phyloP scores from a whole-genome alignment of 2,797 vertebrate genomes.

The Knipowitschia caucasica region DNA sequence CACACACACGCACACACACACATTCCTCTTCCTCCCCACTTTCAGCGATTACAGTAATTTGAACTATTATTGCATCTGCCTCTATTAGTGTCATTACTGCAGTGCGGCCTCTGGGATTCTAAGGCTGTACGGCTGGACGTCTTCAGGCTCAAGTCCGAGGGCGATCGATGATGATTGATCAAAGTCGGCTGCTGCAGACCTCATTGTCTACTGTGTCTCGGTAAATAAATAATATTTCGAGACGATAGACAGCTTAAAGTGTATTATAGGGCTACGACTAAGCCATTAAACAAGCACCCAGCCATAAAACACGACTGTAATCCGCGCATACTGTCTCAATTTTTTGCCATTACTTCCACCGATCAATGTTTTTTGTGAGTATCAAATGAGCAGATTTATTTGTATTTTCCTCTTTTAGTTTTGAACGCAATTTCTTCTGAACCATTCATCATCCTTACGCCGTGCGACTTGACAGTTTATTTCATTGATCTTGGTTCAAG shows the following conservation, averaged over 20 bases:
- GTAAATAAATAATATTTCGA: conserved; percentile 17
- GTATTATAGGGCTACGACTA: not conserved
- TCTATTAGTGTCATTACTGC: conserved; percentile 55
- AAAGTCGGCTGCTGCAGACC: conserved; percentile 27
- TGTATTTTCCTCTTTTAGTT: not conserved
- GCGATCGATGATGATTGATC: conserved; percentile 55
- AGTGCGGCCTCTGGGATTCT: conserved; percentile 42
- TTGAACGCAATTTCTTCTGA: not conserved
- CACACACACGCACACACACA: conserved; percentile 2
- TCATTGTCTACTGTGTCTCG: conserved; percentile 30
- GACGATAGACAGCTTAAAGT: not conserved
- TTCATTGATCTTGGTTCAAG: conserved; percentile 4
- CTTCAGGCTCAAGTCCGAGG: conserved; percentile 45
- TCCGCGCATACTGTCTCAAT: not conserved
- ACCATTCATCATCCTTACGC: conserved; percentile 6
- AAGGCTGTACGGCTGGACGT: conserved; percentile 30
- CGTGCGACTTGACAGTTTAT: not conserved
- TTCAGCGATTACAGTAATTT: conserved; percentile 54
- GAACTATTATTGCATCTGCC: conserved; percentile 44
- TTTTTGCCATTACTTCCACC: not conserved
- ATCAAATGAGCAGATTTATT: not conserved
- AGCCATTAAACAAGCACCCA: not conserved
- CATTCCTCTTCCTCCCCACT: conserved; percentile 27
- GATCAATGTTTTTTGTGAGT: not conserved
- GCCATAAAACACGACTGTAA: not conserved